These are phyloP conservation scores for Aplocera efformata DNA, from an alignment of 2,888 invertebrate genomes.

Conservation along the genomic window DNA sequence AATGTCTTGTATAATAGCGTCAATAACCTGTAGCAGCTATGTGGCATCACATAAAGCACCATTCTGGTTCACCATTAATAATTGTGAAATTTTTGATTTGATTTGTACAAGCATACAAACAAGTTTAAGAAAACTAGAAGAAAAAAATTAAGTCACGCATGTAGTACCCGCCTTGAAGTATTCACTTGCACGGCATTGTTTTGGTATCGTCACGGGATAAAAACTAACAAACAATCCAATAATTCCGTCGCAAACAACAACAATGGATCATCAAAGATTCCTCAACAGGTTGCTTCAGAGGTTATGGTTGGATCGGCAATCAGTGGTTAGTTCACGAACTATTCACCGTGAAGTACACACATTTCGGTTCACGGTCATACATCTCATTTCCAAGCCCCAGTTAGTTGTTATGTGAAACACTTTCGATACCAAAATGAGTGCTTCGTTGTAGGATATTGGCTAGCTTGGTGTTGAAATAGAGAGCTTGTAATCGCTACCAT, in stretches of 20 bases:
- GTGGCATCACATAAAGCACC: slow-evolving; percentile 23
- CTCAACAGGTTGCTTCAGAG: slow-evolving; percentile 49
- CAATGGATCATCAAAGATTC: slow-evolving; percentile 69
- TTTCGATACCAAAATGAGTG: slow-evolving; percentile 29
- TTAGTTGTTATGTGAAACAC: slow-evolving; percentile 14
- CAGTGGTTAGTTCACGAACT: slow-evolving; percentile 38
- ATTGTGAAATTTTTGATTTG: slow-evolving; percentile 57
- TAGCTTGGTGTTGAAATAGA: slow-evolving; percentile 12
- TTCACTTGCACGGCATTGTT: slow-evolving; percentile 6
- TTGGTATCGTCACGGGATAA: slow-evolving; percentile 11
- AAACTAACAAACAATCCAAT: slow-evolving; percentile 33
- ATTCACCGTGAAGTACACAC: slow-evolving; percentile 60
- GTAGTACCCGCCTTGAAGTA: slow-evolving; percentile 1
- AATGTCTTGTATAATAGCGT: slow-evolving; percentile 18
- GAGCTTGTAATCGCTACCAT: slow-evolving; percentile 7
- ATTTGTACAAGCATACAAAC: slow-evolving; percentile 60
- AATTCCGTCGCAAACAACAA: slow-evolving; percentile 64
- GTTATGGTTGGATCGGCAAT: slow-evolving; percentile 48
- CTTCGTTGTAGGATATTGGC: slow-evolving; percentile 26
- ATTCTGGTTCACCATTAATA: slow-evolving; percentile 29
- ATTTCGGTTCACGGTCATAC: slow-evolving; percentile 62
- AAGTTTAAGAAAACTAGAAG: slow-evolving; percentile 57
- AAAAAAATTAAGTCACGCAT: slow-evolving; percentile 62
- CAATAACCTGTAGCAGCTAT: slow-evolving; percentile 19
- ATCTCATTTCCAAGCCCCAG: slow-evolving; percentile 20